These are phyloP conservation scores for Neogobius melanostomus DNA, from an alignment of 2,113 vertebrate species.

Conservation along the genomic window DNA sequence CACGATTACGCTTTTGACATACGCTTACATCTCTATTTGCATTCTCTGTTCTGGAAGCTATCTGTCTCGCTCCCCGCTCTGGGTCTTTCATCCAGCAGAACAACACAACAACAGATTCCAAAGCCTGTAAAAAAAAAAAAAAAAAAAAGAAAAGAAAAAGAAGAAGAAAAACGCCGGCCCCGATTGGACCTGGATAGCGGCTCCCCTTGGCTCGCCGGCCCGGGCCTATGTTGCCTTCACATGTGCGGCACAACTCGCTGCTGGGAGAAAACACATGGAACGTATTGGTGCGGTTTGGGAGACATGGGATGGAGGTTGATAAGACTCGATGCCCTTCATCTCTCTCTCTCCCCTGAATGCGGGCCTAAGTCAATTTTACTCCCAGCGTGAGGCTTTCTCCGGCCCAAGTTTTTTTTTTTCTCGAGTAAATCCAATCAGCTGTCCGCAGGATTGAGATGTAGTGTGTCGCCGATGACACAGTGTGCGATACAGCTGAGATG, in stretches of 20 bases:
- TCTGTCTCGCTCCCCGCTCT: not conserved
- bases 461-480: constrained; percentile 69
- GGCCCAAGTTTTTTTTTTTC: constrained; percentile 58
- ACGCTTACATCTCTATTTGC: constrained; percentile 30
- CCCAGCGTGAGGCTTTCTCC: constrained; percentile 71
- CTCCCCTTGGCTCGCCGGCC: constrained; percentile 51
- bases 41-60: constrained; percentile 22
- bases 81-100: constrained; percentile 41
- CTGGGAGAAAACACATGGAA: constrained; percentile 58
- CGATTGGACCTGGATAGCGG: constrained; percentile 34
- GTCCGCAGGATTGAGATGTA: constrained; percentile 68
- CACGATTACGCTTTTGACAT: constrained; percentile 15
- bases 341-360: constrained; percentile 58
- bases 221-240: constrained; percentile 60
- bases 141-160: too few species aligned
- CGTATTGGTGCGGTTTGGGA: constrained; percentile 59
- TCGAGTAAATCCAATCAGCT: constrained; percentile 79
- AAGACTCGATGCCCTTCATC: constrained; percentile 73
- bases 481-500: constrained; percentile 45
- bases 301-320: constrained; percentile 66
- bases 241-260: constrained; percentile 46
- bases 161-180: constrained; percentile 25
- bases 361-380: constrained; percentile 77
- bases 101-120: constrained; percentile 43
- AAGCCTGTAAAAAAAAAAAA: constrained; percentile 27